Evolutionary conservation across 2,113 vertebrate genomes (phyloP).

Genomic region (Oceanites oceanicus): DNA sequence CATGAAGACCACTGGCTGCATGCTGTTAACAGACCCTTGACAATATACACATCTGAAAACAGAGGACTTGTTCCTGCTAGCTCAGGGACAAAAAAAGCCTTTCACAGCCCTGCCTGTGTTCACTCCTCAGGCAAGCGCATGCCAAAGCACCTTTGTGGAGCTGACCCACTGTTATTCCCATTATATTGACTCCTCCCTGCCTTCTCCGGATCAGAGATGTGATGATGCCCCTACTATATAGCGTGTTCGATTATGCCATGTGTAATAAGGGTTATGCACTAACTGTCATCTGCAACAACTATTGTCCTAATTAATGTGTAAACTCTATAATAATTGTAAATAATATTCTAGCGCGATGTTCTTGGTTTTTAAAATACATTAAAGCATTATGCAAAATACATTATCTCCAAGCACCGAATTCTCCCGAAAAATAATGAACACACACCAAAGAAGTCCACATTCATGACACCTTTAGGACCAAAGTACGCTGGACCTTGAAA

Average conservation of each 20-base stretch:
- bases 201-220: background rate
- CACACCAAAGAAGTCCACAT: background rate
- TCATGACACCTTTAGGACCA: background rate
- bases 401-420: background rate
- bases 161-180: background rate
- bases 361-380: background rate
- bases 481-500: background rate
- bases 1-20: background rate
- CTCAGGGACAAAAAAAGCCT: background rate
- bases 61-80: background rate
- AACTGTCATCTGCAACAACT: background rate
- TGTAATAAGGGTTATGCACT: background rate
- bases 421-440: background rate
- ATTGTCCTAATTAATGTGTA: background rate
- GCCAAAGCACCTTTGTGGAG: background rate
- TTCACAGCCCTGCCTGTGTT: background rate
- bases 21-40: background rate
- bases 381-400: background rate
- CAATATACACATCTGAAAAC: background rate
- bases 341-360: background rate
- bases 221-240: background rate
- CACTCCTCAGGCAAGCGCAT: rapidly evolving
- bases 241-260: rapidly evolving
- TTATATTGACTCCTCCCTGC: background rate
- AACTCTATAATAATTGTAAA: background rate